Evolutionary conservation across 2,888 invertebrate genomes (phyloP).

Genomic region (Drosophila kambysellisi): DNA sequence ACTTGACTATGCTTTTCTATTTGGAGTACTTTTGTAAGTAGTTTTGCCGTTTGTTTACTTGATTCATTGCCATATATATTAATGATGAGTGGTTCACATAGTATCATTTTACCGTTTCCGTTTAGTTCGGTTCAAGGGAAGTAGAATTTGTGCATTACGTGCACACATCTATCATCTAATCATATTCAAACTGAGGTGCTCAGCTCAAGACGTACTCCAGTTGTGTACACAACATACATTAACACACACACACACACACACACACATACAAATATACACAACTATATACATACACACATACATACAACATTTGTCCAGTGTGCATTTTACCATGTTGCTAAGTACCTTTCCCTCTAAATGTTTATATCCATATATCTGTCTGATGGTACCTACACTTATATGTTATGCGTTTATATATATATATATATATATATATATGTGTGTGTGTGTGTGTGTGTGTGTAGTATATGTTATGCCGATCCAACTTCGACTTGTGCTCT

Average conservation of each 20-base stretch:
- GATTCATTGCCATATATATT: slow-evolving; percentile 14
- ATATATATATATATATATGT: slow-evolving; percentile 1
- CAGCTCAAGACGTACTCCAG: slow-evolving; percentile 41
- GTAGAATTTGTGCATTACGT: slow-evolving; percentile 23
- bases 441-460: background rate
- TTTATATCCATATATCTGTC: slow-evolving; percentile 16
- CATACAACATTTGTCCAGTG: background rate
- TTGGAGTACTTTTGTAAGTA: slow-evolving; percentile 6
- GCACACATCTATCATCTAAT: slow-evolving; percentile 46
- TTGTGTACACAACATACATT: slow-evolving; percentile 42
- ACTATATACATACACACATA: background rate
- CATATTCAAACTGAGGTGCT: slow-evolving; percentile 44
- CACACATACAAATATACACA: background rate
- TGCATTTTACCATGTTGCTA: background rate
- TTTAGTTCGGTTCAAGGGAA: slow-evolving; percentile 19
- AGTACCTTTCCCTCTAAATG: slow-evolving; percentile 8
- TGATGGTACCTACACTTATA: background rate
- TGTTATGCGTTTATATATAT: slow-evolving; percentile 15
- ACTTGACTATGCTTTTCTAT: slow-evolving; percentile 3
- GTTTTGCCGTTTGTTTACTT: background rate
- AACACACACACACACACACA: background rate
- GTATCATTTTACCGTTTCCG: slow-evolving; percentile 12
- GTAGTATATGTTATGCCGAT: slow-evolving; percentile 30
- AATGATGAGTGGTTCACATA: slow-evolving; percentile 1
- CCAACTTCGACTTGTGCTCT: slow-evolving; percentile 70